A percentile compares a stretch with the other conserved stretches of the same genome.
phyloP scores from a whole-genome alignment of 2,797 vertebrate genomes.

The Merluccius polli region DNA sequence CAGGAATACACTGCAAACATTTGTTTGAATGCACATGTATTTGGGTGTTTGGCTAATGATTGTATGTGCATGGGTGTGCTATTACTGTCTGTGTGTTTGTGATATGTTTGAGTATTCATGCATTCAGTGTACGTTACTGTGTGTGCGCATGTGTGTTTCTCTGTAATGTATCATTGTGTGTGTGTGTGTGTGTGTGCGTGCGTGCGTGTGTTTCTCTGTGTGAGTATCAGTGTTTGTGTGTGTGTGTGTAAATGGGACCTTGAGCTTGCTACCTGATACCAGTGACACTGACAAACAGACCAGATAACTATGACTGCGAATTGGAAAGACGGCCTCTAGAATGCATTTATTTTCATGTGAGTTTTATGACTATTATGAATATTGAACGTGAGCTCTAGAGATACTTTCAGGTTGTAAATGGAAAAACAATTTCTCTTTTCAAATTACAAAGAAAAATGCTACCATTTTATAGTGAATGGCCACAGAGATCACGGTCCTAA shows the following conservation, averaged over 20 bases:
- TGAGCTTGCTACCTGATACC: constrained; percentile 32
- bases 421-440: too few species aligned
- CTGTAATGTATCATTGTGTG: neutral
- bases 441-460: too few species aligned
- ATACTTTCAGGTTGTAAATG: neutral
- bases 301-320: constrained; percentile 23
- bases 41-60: neutral
- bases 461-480: neutral
- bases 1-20: neutral
- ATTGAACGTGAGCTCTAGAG: neutral
- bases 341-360: neutral
- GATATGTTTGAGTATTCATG: neutral
- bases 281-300: constrained; percentile 28
- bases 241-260: constrained; percentile 27
- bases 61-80: neutral
- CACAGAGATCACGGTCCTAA: neutral
- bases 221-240: neutral
- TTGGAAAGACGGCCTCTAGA: constrained; percentile 22
- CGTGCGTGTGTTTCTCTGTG: neutral
- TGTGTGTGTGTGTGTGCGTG: constrained; percentile 6
- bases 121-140: neutral
- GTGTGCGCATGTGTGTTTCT: neutral
- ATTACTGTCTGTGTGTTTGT: neutral
- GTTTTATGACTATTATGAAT: neutral
- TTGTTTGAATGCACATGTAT: neutral